Evolutionary conservation across 1,140 invertebrate genomes (phyloP).

Genomic region (Rhagoletis pomonella): DNA sequence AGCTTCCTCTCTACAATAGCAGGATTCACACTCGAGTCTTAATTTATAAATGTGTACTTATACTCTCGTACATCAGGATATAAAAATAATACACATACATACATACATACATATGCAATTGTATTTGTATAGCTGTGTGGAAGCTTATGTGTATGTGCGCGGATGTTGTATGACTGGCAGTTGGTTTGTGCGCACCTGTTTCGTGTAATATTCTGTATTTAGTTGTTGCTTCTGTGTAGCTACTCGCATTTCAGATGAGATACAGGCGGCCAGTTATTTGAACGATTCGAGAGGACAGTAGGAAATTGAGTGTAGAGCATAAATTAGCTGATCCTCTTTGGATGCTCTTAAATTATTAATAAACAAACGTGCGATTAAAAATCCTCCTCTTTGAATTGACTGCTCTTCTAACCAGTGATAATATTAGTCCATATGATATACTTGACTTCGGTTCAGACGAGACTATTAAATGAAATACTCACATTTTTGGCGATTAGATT

Average conservation of each 20-base stretch:
- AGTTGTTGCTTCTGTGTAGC: not conserved
- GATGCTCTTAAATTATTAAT: too few relatives aligned
- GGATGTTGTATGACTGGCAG: not conserved
- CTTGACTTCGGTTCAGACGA: too few relatives aligned
- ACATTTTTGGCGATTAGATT: too few relatives aligned
- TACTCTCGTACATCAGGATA: not conserved
- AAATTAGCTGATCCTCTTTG: too few relatives aligned
- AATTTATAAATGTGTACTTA: conserved; percentile 45
- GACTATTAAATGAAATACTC: too few relatives aligned
- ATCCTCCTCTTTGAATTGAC: too few relatives aligned
- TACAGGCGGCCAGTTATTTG: not conserved
- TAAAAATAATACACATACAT: conserved; percentile 12
- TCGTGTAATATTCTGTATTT: not conserved
- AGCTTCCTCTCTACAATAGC: not conserved
- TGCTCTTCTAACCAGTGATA: too few relatives aligned
- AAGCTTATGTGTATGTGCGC: not conserved
- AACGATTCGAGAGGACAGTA: too few relatives aligned
- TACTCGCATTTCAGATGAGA: not conserved
- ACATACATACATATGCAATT: not conserved
- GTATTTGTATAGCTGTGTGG: not conserved
- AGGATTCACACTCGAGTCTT: conserved; percentile 24
- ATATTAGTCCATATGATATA: too few relatives aligned
- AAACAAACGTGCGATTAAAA: too few relatives aligned
- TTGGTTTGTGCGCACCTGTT: conserved; percentile 34
- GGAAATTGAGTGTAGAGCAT: too few relatives aligned